Evolutionary conservation across 2,797 vertebrate species (phyloP).

Genomic region (Sphenodon punctatus): DNA sequence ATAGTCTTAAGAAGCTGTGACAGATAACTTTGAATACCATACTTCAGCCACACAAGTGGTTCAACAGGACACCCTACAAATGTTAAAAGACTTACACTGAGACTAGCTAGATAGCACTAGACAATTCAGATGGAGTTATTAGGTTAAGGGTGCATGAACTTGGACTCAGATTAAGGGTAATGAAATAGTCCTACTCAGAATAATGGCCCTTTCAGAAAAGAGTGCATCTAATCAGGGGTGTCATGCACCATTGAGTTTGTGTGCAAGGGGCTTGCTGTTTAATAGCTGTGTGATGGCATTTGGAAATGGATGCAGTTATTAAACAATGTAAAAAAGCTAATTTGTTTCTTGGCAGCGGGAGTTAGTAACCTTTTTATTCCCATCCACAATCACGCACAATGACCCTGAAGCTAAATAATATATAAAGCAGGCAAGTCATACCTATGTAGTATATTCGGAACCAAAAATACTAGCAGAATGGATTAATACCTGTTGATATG

Average conservation of each 20-base stretch:
- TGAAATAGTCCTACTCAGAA: slow-evolving; percentile 68
- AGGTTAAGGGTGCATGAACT: slow-evolving; percentile 48
- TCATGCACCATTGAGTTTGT: slow-evolving; percentile 59
- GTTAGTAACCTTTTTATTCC: slow-evolving; percentile 47
- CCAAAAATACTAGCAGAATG: too few relatives aligned
- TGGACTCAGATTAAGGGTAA: slow-evolving; percentile 60
- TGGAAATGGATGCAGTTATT: slow-evolving; percentile 62
- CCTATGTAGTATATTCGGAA: not conserved
- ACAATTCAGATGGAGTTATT: slow-evolving; percentile 47
- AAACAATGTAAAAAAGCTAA: slow-evolving; percentile 61
- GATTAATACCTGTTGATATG: not conserved
- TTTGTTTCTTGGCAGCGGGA: slow-evolving; percentile 52
- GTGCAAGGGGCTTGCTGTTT: slow-evolving; percentile 55
- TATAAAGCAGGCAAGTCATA: slow-evolving; percentile 9
- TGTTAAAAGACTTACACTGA: slow-evolving; percentile 33
- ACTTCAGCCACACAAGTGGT: slow-evolving; percentile 46
- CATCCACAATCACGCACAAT: slow-evolving; percentile 50
- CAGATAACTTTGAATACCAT: slow-evolving; percentile 15
- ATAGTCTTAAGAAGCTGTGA: slow-evolving; percentile 58
- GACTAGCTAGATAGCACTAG: slow-evolving; percentile 24
- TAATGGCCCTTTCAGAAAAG: slow-evolving; percentile 65
- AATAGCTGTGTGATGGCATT: slow-evolving; percentile 68
- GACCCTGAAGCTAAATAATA: slow-evolving; percentile 54
- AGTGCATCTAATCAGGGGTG: slow-evolving; percentile 61
- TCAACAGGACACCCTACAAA: slow-evolving; percentile 33